A percentile compares a stretch with the other conserved stretches of the same genome.
Conservation (phyloP, 1,140 invertebrate genomes). For the Aphelenchoides avenae region DNA sequence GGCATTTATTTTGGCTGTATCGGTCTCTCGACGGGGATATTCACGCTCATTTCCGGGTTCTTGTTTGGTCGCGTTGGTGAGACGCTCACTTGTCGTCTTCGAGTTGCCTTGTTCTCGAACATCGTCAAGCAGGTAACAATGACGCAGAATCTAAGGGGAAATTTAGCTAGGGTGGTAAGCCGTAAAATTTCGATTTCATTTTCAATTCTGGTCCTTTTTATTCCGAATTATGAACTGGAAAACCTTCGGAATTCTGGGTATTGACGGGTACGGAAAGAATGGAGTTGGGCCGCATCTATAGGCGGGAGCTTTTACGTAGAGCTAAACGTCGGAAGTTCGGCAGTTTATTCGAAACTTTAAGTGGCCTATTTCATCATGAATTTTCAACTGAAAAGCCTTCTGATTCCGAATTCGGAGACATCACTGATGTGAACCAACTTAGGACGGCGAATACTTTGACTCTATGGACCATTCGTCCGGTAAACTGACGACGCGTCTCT, state of each 20-base stretch:
- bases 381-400: not conserved
- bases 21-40: conserved; percentile 20
- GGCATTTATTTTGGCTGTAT: conserved; percentile 14
- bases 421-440: not conserved
- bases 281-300: too few species aligned
- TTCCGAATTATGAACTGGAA: too few species aligned
- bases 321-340: too few species aligned
- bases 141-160: too few species aligned
- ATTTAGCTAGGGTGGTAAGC: too few species aligned
- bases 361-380: conserved; percentile 8
- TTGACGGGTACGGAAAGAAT: too few species aligned
- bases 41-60: not conserved
- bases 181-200: too few species aligned
- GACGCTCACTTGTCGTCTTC: conserved; percentile 19
- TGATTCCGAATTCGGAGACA: not conserved
- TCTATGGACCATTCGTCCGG: conserved; percentile 26
- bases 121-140: conserved; percentile 27
- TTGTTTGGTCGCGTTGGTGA: conserved; percentile 26
- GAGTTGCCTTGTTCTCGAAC: conserved; percentile 26
- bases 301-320: too few species aligned
- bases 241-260: too few species aligned
- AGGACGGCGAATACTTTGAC: conserved; percentile 34
- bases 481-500: conserved; percentile 23
- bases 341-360: too few species aligned
- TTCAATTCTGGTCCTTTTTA: too few species aligned